phyloP scores from a whole-genome alignment of 2,797 vertebrate genomes.

The Yasuhikotakia modesta region DNA sequence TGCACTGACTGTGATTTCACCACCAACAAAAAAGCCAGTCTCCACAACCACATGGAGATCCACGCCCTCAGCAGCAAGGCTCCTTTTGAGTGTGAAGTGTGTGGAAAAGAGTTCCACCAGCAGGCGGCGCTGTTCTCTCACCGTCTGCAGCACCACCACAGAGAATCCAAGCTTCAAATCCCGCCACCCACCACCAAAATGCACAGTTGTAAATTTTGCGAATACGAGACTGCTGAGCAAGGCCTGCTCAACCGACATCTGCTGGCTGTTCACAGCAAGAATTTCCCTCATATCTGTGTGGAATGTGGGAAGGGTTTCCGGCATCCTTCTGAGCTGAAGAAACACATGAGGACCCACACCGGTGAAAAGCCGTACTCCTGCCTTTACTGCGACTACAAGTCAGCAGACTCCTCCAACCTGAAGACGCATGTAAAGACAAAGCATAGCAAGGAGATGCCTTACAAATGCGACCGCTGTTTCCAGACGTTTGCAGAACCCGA shows the following conservation, averaged over 20 bases:
- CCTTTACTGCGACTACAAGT: conserved; percentile 86
- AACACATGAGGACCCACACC: conserved; percentile 90
- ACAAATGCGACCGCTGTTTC: conserved; percentile 87
- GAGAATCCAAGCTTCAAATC: conserved; percentile 60
- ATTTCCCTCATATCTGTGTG: conserved; percentile 87
- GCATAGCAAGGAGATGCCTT: conserved; percentile 83
- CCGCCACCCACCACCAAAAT: conserved; percentile 76
- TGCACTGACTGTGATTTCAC: conserved; percentile 92
- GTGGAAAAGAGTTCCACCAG: conserved; percentile 83
- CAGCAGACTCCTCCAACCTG: conserved; percentile 88
- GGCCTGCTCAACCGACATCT: conserved; percentile 87
- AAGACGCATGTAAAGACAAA: conserved; percentile 90
- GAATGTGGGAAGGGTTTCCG: conserved; percentile 90
- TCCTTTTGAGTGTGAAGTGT: conserved; percentile 82
- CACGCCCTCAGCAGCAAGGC: conserved; percentile 84
- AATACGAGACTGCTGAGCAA: conserved; percentile 88
- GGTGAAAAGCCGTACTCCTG: conserved; percentile 90
- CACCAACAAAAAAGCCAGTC: conserved; percentile 89
- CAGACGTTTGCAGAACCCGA: conserved; percentile 86
- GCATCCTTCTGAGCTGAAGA: conserved; percentile 89
- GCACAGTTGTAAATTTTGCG: conserved; percentile 89
- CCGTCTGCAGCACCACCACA: conserved; percentile 85
- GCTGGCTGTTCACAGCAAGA: conserved; percentile 87
- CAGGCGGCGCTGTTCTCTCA: conserved; percentile 84
- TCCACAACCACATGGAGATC: conserved; percentile 89